phyloP scores from a whole-genome alignment of 2,888 invertebrate species.

The Stomorhina lunata region DNA sequence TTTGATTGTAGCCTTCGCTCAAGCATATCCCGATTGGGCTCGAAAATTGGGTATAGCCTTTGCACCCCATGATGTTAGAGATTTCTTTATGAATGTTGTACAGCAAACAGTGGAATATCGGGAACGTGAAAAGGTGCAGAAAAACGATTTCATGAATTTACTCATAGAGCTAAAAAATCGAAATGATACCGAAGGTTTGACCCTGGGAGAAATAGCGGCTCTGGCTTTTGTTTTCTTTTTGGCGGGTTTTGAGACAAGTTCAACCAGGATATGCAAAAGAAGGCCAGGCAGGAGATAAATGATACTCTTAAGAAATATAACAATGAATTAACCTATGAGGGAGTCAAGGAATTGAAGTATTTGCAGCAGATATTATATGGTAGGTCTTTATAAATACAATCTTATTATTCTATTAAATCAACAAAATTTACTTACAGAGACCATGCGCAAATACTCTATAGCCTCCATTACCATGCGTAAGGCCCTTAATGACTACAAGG shows the following conservation, averaged over 20 bases:
- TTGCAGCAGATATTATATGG: conserved; percentile 72
- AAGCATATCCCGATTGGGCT: conserved; percentile 70
- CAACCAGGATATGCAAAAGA: conserved; percentile 74
- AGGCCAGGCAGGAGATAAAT: conserved; percentile 71
- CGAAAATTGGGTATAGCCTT: conserved; percentile 69
- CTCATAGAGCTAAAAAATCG: conserved; percentile 80
- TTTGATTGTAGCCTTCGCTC: conserved; percentile 66
- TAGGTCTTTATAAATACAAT: conserved; percentile 54
- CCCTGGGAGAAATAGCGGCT: conserved; percentile 81
- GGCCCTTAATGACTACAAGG: conserved; percentile 74
- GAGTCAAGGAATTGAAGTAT: conserved; percentile 71
- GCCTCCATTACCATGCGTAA: conserved; percentile 75
- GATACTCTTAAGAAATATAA: conserved; percentile 68
- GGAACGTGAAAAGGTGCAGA: conserved; percentile 74
- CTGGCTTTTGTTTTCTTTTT: conserved; percentile 82
- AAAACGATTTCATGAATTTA: conserved; percentile 81
- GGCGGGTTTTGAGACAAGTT: conserved; percentile 82
- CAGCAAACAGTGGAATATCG: conserved; percentile 78
- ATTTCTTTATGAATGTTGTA: conserved; percentile 75
- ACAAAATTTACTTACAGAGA: conserved; percentile 76
- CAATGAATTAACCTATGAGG: conserved; percentile 72
- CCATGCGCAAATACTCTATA: conserved; percentile 80
- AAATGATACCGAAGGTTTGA: conserved; percentile 71
- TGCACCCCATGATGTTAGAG: conserved; percentile 69
- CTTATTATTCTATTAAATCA: too few relatives aligned